Conservation (phyloP, 2,797 vertebrate genomes). For the Gallinago stenura region DNA sequence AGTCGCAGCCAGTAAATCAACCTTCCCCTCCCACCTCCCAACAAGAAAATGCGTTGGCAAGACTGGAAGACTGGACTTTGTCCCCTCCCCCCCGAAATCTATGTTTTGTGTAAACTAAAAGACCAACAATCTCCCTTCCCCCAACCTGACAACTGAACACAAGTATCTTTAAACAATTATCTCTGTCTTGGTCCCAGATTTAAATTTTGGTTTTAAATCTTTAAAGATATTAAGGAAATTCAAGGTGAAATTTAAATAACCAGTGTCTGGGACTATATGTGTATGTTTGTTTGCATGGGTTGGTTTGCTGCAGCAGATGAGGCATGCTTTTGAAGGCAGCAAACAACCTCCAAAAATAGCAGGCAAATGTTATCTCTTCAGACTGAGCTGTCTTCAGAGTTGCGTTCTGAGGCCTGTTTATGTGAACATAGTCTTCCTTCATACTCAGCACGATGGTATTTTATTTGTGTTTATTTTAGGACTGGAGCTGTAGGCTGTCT, state of each 20-base stretch:
- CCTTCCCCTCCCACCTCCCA: neutral
- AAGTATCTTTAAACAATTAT: neutral
- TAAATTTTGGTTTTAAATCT: neutral
- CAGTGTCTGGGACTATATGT: neutral
- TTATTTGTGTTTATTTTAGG: conserved; percentile 58
- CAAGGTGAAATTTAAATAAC: neutral
- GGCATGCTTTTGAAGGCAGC: neutral
- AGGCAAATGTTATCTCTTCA: conserved; percentile 49
- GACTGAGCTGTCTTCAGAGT: conserved; percentile 26
- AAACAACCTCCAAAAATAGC: conserved; percentile 44
- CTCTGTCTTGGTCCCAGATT: neutral
- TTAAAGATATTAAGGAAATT: neutral
- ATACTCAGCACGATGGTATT: conserved; percentile 20
- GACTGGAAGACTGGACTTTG: neutral
- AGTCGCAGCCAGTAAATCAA: neutral
- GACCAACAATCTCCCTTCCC: neutral
- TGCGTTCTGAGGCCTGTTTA: conserved; percentile 9
- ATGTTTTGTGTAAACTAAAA: neutral
- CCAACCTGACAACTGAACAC: neutral
- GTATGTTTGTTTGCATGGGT: neutral
- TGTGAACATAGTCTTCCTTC: conserved; percentile 25
- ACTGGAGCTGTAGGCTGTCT: neutral
- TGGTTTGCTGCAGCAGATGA: conserved; percentile 21
- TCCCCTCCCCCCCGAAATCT: neutral
- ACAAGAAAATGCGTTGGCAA: neutral